phyloP scores from a whole-genome alignment of 2,113 vertebrate genomes.

The Lamprotornis superbus region DNA sequence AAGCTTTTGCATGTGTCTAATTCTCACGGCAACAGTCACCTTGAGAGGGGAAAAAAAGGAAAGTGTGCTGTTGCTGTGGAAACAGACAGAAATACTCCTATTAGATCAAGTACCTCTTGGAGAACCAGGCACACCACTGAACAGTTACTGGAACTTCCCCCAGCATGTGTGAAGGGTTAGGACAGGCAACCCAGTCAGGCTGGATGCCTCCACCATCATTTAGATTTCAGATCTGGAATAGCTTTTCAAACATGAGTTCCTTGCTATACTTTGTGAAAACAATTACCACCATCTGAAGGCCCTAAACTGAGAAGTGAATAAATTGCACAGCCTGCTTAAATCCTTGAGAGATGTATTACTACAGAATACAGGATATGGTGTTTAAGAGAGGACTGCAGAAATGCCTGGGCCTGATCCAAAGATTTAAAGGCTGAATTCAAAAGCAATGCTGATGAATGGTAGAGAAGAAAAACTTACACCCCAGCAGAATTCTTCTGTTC shows the following conservation, averaged over 20 bases:
- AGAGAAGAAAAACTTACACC: neutral
- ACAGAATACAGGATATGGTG: neutral
- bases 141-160: neutral
- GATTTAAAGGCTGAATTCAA: neutral
- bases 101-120: neutral
- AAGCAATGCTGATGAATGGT: neutral
- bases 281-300: neutral
- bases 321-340: neutral
- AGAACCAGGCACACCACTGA: neutral
- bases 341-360: neutral
- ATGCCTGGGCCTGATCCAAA: neutral
- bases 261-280: neutral
- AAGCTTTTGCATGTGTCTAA: neutral
- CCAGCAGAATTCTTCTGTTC: neutral
- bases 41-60: neutral
- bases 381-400: neutral
- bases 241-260: neutral
- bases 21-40: neutral
- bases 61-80: conserved; percentile 19
- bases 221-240: neutral
- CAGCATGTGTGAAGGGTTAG: neutral
- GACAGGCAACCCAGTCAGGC: neutral
- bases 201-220: neutral
- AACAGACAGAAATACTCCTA: neutral
- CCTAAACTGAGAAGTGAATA: neutral